phyloP scores from a whole-genome alignment of 2,113 vertebrate species.

The Nematolebias whitei region DNA sequence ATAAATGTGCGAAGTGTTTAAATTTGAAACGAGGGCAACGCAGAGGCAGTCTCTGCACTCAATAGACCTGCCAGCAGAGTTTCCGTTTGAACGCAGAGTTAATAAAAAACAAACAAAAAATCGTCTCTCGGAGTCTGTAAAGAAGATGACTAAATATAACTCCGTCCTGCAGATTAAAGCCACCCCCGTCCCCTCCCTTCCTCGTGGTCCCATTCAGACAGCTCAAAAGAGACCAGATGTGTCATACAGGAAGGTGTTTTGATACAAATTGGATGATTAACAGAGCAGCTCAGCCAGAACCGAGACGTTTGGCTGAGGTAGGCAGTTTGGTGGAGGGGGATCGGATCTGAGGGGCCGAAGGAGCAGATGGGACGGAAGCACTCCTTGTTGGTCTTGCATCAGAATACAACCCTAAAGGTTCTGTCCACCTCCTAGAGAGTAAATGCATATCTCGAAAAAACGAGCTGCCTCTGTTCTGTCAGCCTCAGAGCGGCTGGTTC shows the following conservation, averaged over 20 bases:
- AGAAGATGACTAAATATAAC: conserved; percentile 55
- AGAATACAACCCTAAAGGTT: conserved; percentile 24
- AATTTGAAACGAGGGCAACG: conserved; percentile 47
- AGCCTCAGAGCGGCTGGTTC: conserved; percentile 32
- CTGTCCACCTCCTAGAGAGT: not conserved
- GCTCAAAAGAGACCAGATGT: conserved; percentile 61
- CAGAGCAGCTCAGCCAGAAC: conserved; percentile 46
- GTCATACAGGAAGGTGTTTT: conserved; percentile 65
- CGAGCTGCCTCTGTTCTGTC: conserved; percentile 23
- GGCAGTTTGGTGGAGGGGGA: conserved; percentile 47
- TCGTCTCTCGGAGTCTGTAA: conserved; percentile 8
- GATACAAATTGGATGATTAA: conserved; percentile 74
- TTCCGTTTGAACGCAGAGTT: conserved; percentile 19
- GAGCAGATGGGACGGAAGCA: conserved; percentile 69
- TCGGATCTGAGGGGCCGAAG: conserved; percentile 59
- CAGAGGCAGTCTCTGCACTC: conserved; percentile 12
- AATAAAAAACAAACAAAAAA: conserved; percentile 15
- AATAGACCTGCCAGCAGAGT: conserved; percentile 28
- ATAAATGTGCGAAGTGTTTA: conserved; percentile 28
- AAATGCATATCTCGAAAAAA: conserved; percentile 9
- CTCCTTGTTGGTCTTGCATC: conserved; percentile 35
- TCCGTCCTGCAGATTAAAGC: conserved; percentile 34
- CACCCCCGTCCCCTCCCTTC: conserved; percentile 18
- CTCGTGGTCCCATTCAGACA: conserved; percentile 34
- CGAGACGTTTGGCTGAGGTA: conserved; percentile 53